phyloP scores from a whole-genome alignment of 2,113 vertebrate species.

The Phainopepla nitens region DNA sequence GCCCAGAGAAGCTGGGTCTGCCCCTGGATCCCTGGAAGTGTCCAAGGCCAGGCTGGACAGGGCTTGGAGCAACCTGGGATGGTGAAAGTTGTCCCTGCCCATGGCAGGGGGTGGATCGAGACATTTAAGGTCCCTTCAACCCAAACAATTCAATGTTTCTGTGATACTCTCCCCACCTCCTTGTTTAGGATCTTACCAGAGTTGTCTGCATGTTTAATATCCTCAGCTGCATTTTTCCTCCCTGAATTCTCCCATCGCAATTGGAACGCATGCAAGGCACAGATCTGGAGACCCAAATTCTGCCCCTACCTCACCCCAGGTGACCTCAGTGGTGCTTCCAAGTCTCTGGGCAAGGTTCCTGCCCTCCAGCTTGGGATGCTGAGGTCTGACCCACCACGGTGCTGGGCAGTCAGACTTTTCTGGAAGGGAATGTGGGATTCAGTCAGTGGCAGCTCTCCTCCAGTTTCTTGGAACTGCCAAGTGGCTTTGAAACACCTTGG shows the following conservation, averaged over 20 bases:
- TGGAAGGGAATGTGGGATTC: not conserved
- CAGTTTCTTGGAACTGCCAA: not conserved
- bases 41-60: rapidly evolving
- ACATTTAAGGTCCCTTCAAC: not conserved
- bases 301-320: not conserved
- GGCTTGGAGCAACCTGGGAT: rapidly evolving
- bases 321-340: not conserved
- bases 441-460: not conserved
- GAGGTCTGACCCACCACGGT: not conserved
- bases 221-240: rapidly evolving
- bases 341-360: not conserved
- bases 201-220: not conserved
- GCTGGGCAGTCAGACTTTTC: not conserved
- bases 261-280: not conserved
- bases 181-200: not conserved
- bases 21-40: not conserved
- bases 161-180: not conserved
- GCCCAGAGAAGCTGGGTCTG: not conserved
- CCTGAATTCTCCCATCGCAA: not conserved
- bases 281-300: not conserved
- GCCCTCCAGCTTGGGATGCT: not conserved
- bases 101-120: not conserved
- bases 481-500: not conserved
- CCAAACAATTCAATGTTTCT: not conserved
- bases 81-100: not conserved